phyloP scores from a whole-genome alignment of 1,140 invertebrate genomes.

The Geopemphigus sp. region DNA sequence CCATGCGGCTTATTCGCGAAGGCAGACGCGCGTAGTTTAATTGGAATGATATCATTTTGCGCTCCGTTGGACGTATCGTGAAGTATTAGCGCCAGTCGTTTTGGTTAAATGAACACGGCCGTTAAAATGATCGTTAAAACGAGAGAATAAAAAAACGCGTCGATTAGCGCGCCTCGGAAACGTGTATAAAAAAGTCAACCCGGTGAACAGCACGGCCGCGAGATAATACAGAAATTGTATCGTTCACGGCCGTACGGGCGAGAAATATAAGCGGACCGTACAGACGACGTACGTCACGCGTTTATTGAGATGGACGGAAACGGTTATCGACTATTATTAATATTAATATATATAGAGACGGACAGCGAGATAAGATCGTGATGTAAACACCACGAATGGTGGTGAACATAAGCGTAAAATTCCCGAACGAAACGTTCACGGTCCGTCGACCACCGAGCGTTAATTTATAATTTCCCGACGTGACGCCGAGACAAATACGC shows the following conservation, averaged over 20 bases:
- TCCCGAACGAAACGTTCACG: not conserved
- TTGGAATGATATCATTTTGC: too few relatives aligned
- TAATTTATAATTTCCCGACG: not conserved
- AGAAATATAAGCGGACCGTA: too few relatives aligned
- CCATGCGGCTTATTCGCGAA: too few relatives aligned
- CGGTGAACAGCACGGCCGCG: not conserved
- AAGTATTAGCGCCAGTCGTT: not conserved
- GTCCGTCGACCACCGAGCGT: not conserved
- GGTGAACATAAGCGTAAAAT: not conserved
- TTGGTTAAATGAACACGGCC: not conserved
- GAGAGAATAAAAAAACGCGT: too few relatives aligned
- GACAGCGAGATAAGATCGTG: not conserved
- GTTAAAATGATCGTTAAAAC: too few relatives aligned
- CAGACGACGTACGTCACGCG: not conserved
- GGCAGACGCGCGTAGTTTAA: too few relatives aligned
- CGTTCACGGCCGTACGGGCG: not conserved
- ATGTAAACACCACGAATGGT: not conserved
- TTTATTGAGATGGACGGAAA: not conserved
- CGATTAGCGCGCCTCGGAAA: not conserved
- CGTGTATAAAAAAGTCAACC: not conserved
- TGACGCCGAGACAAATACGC: too few relatives aligned
- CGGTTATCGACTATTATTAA: conserved; percentile 11
- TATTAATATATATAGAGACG: not conserved
- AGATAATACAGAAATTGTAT: not conserved
- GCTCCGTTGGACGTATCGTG: not conserved